A percentile compares a stretch with the other conserved stretches of the same genome.
phyloP scores from a whole-genome alignment of 2,888 invertebrate genomes.

The Watsonalla binaria region DNA sequence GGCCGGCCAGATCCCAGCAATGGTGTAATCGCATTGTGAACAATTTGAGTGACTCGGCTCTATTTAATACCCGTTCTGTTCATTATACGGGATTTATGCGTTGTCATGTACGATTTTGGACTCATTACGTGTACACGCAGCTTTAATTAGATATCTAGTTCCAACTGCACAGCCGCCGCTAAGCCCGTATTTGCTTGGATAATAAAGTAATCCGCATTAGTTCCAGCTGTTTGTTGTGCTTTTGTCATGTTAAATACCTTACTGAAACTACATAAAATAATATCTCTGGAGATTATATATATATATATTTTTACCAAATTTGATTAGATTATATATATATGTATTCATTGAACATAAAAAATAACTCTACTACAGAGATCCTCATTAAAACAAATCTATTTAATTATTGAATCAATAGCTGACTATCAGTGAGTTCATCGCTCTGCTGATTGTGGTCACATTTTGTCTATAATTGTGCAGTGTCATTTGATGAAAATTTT shows the following conservation, averaged over 20 bases:
- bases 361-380: too few relatives aligned
- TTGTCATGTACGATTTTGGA: constrained; percentile 63
- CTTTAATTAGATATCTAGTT: constrained; percentile 65
- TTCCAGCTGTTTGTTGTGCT: too few relatives aligned
- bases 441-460: constrained; percentile 40
- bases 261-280: too few relatives aligned
- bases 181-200: constrained; percentile 32
- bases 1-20: constrained; percentile 53
- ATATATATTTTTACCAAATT: too few relatives aligned
- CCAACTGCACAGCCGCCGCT: constrained; percentile 22
- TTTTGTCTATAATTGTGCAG: constrained; percentile 44
- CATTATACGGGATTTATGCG: constrained; percentile 72
- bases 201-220: background rate
- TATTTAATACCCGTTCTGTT: constrained; percentile 69
- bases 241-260: too few relatives aligned
- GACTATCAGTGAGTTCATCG: constrained; percentile 17
- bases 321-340: too few relatives aligned
- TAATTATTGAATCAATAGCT: background rate
- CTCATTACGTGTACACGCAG: constrained; percentile 62
- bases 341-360: too few relatives aligned
- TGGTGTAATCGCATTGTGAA: constrained; percentile 73
- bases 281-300: too few relatives aligned
- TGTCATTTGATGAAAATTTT: constrained; percentile 57
- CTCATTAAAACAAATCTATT: background rate
- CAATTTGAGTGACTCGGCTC: constrained; percentile 68